These are phyloP conservation scores for Drosophila bocqueti DNA, from an alignment of 1,140 invertebrate species.

Conservation along the genomic window DNA sequence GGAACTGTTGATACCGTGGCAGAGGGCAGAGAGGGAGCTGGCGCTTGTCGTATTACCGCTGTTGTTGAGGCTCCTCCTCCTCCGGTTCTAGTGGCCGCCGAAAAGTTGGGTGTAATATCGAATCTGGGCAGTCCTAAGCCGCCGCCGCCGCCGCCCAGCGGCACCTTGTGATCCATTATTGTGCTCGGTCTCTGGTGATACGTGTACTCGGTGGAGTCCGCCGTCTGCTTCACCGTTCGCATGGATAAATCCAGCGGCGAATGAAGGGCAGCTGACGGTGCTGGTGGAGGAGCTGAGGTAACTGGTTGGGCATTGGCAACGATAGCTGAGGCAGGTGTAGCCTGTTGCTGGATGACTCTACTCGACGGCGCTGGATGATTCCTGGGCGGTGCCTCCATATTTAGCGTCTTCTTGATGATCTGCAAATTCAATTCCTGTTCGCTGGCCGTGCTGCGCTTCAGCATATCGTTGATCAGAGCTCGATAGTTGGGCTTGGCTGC, in stretches of 20 bases:
- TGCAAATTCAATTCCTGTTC: conserved; percentile 80
- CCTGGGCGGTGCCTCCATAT: conserved; percentile 56
- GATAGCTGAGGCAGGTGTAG: background rate
- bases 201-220: conserved; percentile 92
- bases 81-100: conserved; percentile 27
- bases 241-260: conserved; percentile 94
- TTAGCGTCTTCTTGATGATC: conserved; percentile 81
- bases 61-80: conserved; percentile 6
- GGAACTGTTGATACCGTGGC: conserved; percentile 11
- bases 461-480: conserved; percentile 73
- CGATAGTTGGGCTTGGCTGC: conserved; percentile 74
- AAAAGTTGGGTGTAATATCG: conserved; percentile 88
- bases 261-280: conserved; percentile 85
- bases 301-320: conserved; percentile 10
- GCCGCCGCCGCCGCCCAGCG: background rate
- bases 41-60: conserved; percentile 52
- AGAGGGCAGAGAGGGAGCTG: conserved; percentile 14
- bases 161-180: conserved; percentile 10
- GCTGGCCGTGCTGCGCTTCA: conserved; percentile 71
- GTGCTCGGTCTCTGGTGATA: conserved; percentile 83
- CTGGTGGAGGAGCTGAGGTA: conserved; percentile 9
- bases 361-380: conserved; percentile 6
- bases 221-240: conserved; percentile 93
- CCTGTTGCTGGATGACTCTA: conserved; percentile 12
- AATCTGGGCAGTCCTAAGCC: conserved; percentile 84